These are phyloP conservation scores for Vicugna pacos DNA, from an alignment of 2,113 vertebrate genomes.

Conservation along the genomic window DNA sequence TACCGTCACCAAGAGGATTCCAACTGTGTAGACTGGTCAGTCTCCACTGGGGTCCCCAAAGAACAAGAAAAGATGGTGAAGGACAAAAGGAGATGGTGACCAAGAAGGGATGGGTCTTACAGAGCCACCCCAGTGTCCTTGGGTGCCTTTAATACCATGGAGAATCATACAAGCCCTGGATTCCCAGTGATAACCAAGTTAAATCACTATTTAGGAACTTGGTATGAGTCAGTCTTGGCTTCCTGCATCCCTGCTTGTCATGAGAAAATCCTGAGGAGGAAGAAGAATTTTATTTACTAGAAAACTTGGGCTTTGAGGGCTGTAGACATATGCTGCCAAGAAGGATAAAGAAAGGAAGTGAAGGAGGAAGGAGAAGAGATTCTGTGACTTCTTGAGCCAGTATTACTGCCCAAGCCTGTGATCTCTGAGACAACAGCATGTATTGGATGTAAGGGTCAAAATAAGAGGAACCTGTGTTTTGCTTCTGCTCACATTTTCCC, in stretches of 20 bases:
- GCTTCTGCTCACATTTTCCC: not conserved
- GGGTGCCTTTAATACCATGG: rapidly evolving
- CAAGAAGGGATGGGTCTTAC: not conserved
- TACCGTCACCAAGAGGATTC: not conserved
- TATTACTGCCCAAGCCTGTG: too few species aligned
- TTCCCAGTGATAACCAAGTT: not conserved
- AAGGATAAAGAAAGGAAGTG: not conserved
- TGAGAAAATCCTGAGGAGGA: not conserved
- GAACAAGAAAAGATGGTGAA: not conserved
- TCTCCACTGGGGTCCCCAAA: rapidly evolving
- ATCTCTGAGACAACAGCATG: not conserved
- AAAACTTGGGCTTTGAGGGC: not conserved
- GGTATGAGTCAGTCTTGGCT: not conserved
- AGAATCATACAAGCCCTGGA: not conserved
- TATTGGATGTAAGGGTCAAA: not conserved
- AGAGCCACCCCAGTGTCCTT: not conserved
- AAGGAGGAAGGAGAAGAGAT: not conserved
- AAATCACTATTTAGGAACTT: not conserved
- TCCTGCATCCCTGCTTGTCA: not conserved
- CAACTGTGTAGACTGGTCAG: rapidly evolving
- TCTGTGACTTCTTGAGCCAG: not conserved
- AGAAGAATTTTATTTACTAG: not conserved
- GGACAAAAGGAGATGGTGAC: not conserved
- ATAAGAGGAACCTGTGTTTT: not conserved
- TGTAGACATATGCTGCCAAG: not conserved